Evolutionary conservation across 2,888 invertebrate species (phyloP).

Genomic region (Eupithecia subfuscata): DNA sequence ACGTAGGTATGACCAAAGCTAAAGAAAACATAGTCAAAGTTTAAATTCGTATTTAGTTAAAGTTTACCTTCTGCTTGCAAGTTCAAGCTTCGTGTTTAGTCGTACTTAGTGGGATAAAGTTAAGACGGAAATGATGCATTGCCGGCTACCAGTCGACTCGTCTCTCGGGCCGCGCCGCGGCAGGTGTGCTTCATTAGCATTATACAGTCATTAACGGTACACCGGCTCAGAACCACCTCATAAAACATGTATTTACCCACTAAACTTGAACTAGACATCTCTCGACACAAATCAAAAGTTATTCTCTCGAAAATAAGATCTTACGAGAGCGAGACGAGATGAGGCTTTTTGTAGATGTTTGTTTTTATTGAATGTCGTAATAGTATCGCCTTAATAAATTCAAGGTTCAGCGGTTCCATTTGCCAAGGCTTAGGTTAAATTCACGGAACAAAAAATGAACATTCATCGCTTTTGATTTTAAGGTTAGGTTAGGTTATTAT

Average conservation of each 20-base stretch:
- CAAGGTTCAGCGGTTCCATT: constrained; percentile 66
- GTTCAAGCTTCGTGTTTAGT: constrained; percentile 20
- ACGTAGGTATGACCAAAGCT: not conserved
- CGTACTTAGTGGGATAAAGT: constrained; percentile 37
- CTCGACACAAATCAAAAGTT: constrained; percentile 44
- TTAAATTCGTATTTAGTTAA: constrained; percentile 1
- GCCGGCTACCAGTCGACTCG: constrained; percentile 35
- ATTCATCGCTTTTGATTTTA: constrained; percentile 55
- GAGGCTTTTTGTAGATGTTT: constrained; percentile 45
- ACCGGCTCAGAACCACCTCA: constrained; percentile 53
- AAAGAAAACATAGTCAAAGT: not conserved
- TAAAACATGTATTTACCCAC: constrained; percentile 60
- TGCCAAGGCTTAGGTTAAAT: constrained; percentile 65
- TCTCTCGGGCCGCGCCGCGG: constrained; percentile 39
- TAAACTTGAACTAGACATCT: constrained; percentile 54
- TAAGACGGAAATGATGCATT: constrained; percentile 46
- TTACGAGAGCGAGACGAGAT: constrained; percentile 37
- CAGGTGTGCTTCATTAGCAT: constrained; percentile 76
- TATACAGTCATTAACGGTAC: constrained; percentile 75
- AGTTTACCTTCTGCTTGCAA: constrained; percentile 1
- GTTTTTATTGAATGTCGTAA: constrained; percentile 63
- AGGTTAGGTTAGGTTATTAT: constrained; percentile 36
- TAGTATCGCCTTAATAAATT: constrained; percentile 57
- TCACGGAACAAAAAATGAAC: constrained; percentile 54
- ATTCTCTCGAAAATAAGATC: constrained; percentile 13